Percentiles rank a stretch among this genome's conserved stretches.
These are phyloP conservation scores for Limnephilus lunatus DNA, from an alignment of 2,888 invertebrate genomes.

Conservation along the genomic window DNA sequence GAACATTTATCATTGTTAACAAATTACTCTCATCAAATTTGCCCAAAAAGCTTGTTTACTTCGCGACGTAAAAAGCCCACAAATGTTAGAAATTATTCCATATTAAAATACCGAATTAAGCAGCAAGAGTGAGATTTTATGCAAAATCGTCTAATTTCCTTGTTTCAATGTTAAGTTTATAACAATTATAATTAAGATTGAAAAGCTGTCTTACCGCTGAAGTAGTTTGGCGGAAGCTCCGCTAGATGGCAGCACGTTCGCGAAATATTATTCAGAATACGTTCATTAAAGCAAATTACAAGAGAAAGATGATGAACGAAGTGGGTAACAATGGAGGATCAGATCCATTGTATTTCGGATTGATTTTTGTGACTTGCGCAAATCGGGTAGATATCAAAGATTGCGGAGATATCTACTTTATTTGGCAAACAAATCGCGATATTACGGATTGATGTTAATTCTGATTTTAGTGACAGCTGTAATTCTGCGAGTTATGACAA, in stretches of 20 bases:
- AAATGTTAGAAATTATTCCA: neutral
- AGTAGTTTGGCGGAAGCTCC: neutral
- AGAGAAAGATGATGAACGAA: slow-evolving; percentile 23
- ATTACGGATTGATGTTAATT: neutral
- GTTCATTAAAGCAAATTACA: slow-evolving; percentile 17
- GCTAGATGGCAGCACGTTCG: slow-evolving; percentile 9
- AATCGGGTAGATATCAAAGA: neutral
- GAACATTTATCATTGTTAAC: neutral
- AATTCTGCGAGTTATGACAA: neutral
- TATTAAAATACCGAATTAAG: neutral
- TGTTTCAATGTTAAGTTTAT: neutral
- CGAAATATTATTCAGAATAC: slow-evolving; percentile 11
- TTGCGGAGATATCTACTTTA: slow-evolving; percentile 2
- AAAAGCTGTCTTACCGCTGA: neutral
- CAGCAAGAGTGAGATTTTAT: neutral
- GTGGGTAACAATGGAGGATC: slow-evolving; percentile 20
- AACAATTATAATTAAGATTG: neutral
- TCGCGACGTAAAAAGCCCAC: neutral
- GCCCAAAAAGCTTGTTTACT: neutral
- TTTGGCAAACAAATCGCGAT: neutral
- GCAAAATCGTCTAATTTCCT: neutral
- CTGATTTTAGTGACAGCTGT: neutral
- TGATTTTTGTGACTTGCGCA: slow-evolving; percentile 41
- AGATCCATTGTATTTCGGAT: slow-evolving; percentile 23
- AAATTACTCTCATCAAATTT: neutral